Evolutionary conservation across 1,140 invertebrate species (phyloP).

Genomic region (Platyura marginata): DNA sequence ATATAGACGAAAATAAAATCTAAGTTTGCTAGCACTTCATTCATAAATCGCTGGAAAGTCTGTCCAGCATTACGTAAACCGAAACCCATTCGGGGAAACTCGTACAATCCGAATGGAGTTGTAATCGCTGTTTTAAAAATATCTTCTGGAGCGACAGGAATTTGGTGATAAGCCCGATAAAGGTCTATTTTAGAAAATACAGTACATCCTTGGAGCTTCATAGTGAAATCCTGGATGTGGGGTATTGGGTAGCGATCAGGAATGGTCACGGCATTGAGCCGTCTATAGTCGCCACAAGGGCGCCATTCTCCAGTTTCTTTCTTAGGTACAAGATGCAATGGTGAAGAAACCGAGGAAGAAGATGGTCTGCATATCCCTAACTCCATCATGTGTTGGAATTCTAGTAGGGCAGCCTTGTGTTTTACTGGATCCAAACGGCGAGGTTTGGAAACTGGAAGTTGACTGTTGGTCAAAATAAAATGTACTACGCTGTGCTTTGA

Average conservation of each 20-base stretch:
- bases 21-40: background rate
- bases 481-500: background rate
- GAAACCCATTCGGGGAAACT: conserved; percentile 18
- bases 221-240: conserved; percentile 13
- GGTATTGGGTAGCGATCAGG: conserved; percentile 7
- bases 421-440: background rate
- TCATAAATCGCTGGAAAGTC: background rate
- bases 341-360: conserved; percentile 17
- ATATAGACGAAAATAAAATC: too few species aligned
- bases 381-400: conserved; percentile 9
- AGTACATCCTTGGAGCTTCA: conserved; percentile 12
- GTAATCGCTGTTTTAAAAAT: conserved; percentile 17
- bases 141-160: conserved; percentile 6
- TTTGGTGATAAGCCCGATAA: conserved; percentile 14
- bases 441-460: conserved; percentile 6
- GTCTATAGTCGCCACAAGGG: conserved; percentile 29
- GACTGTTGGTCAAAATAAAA: conserved; percentile 11
- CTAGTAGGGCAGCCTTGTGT: background rate
- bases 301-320: conserved; percentile 21
- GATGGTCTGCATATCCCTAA: background rate
- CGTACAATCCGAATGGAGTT: conserved; percentile 17
- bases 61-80: conserved; percentile 15
- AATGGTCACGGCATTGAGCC: conserved; percentile 18
- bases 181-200: conserved; percentile 26
- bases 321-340: conserved; percentile 22